Evolutionary conservation across 2,797 vertebrate species (phyloP).

Genomic region (Sebastiscus albofasciatus): DNA sequence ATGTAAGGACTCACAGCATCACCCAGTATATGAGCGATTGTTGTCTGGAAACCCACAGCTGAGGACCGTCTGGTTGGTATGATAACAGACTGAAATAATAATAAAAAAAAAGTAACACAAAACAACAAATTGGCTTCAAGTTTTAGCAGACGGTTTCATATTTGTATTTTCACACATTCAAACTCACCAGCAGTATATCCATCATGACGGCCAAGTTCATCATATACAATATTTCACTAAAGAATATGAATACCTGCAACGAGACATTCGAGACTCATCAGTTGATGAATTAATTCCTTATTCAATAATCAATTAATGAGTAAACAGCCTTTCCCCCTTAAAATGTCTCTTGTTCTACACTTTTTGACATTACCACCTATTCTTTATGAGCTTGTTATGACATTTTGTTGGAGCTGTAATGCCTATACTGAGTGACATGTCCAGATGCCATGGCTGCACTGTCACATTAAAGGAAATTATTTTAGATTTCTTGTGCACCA

Average conservation of each 20-base stretch:
- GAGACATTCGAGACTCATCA: not conserved
- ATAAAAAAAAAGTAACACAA: not conserved
- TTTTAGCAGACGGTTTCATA: not conserved
- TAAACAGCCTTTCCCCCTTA: not conserved
- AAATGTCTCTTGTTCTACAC: not conserved
- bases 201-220: slow-evolving; percentile 92
- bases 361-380: not conserved
- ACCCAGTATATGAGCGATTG: slow-evolving; percentile 88
- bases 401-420: not conserved
- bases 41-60: slow-evolving; percentile 90
- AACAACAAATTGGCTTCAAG: not conserved
- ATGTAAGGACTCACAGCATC: slow-evolving; percentile 92
- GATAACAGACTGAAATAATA: slow-evolving; percentile 87
- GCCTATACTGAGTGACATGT: not conserved
- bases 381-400: not conserved
- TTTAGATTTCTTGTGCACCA: not conserved
- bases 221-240: slow-evolving; percentile 87
- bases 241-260: slow-evolving; percentile 87
- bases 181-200: slow-evolving; percentile 92
- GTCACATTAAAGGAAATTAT: not conserved
- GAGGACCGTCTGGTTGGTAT: slow-evolving; percentile 87
- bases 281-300: not conserved
- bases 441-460: not conserved
- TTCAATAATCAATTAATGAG: not conserved
- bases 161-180: not conserved